Base-by-base conservation (phyloP, 1,140 invertebrate species). In the Phymastichus coffea region DNA sequence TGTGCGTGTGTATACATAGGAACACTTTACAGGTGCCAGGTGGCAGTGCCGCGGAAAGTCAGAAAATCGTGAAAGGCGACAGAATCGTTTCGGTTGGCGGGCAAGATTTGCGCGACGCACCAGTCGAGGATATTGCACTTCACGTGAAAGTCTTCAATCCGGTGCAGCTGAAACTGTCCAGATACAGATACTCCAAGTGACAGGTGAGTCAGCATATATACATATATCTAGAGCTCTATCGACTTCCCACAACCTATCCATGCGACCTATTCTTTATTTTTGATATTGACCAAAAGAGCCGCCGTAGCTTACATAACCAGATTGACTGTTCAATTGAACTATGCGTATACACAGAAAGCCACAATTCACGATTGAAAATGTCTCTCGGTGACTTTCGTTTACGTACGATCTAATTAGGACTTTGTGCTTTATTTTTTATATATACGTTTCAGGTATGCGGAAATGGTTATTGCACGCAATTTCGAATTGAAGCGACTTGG, bases 11-110 rank as follows among this genome's bases (percentile, higher is more conserved):
- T n/a, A n/a, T n/a, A n/a, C n/a, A n/a, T n/a, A n/a, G n/a, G n/a
- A n/a, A n/a, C n/a, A n/a, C n/a, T n/a, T n/a, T 60, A 14, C 67
- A 95, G 93, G 83, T 94, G 2, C 86, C 88, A 56, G 96, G 95
- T 3, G 93, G 96, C 33, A 88, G 88, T 53, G 95, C 95, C 0
- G 93, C 97, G 66, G 85, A 93, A 33, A 95, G 97, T 76, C 94
- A 92, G 8, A 86, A 93, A 63, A 85, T 99, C 54, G 90, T 93
- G 80, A 90, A 91, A 71, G 96, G 97, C 14, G 97, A 99, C 77
- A 87, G 95, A 66, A 88, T 99, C 43, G 78, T 95, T 10, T 82
- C 92, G 23, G 91, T 99, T 0, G 95, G 97, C 75, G 93, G 90
- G 9, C 88, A 94, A 70, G 89, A 96, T 70, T 80, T 99, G 25